These are phyloP conservation scores for Labrus mixtus DNA, from an alignment of 2,113 vertebrate genomes.

Conservation along the genomic window DNA sequence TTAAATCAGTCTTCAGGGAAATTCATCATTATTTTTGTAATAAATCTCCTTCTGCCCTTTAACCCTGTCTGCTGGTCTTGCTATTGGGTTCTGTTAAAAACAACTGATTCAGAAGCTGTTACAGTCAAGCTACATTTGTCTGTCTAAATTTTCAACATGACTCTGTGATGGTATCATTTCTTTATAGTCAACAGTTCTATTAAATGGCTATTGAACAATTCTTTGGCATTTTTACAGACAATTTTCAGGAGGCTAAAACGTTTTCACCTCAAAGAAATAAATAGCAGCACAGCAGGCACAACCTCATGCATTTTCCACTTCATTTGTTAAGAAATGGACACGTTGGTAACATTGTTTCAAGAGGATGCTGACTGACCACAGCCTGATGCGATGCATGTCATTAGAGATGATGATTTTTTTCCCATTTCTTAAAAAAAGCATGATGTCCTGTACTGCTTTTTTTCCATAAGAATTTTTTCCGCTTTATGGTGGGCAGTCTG, in stretches of 20 bases:
- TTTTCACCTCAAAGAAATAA: not conserved
- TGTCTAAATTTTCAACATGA: not conserved
- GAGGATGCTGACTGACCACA: not conserved
- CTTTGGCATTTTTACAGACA: not conserved
- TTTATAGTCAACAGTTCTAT: not conserved
- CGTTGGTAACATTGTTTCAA: not conserved
- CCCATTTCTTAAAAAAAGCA: not conserved
- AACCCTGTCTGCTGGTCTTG: no score
- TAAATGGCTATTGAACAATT: not conserved
- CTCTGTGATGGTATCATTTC: not conserved
- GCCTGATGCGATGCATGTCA: not conserved
- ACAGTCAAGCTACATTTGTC: not conserved
- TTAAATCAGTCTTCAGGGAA: no score
- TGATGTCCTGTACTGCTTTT: not conserved
- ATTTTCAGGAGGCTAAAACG: not conserved
- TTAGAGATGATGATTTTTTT: not conserved
- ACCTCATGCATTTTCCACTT: not conserved
- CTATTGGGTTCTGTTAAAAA: no score
- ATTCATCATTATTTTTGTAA: no score
- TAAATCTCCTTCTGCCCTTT: no score
- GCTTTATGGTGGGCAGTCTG: not conserved
- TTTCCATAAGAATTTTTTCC: not conserved
- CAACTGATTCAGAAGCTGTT: no score
- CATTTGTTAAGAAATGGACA: not conserved
- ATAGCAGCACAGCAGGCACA: not conserved